Evolutionary conservation across 2,113 vertebrate species (phyloP), one percentile per base, ranked within the genome.

Genomic region (Plecturocebus donacophilus): DNA sequence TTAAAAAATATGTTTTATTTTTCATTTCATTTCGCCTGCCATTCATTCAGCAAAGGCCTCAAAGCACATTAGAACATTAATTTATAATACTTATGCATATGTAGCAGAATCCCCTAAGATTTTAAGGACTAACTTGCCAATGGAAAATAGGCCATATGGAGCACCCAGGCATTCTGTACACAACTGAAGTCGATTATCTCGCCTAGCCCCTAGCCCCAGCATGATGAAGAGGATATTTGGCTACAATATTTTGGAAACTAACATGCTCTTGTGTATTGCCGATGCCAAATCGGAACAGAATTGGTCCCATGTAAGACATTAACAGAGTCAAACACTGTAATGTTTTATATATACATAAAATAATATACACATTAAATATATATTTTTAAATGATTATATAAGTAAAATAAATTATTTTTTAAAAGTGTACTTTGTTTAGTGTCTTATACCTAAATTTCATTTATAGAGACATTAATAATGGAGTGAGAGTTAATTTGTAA

Each of bases 101-200:
- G 49, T 87, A 91, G 61, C 6, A 81, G 85, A 87, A 86, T 97
- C 61, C 73, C 75, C 5, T 17, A 87, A 92, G 90, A 92, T n/a
- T 90, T 61, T 92, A 52, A 97, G 92, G 56, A 92, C 73, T 64
- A 20, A 84, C 47, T 96, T 98, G 85, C 94, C 92, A 97, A 73
- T 87, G 79, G 81, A 97, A 97, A 97, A 86, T 5, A 75, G 68
- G 94, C 96, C 97, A 97, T 96, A 97, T 97, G 96, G 97, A 89
- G 61, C 8, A 6, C 87, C 96, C 91, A 71, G 87, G 90, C 77
- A 16, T 87, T 91, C 85, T 64, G 84, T 56, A 82, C 68, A 87
- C 92, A 81, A 70, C 40, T 66, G n/a, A 87, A 95, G 82, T 86
- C 4, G 1, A 95, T 96, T 83, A 90, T 92, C 73, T 83, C 71